Conservation (phyloP, 2,888 invertebrate species). For the Troides aeacus region DNA sequence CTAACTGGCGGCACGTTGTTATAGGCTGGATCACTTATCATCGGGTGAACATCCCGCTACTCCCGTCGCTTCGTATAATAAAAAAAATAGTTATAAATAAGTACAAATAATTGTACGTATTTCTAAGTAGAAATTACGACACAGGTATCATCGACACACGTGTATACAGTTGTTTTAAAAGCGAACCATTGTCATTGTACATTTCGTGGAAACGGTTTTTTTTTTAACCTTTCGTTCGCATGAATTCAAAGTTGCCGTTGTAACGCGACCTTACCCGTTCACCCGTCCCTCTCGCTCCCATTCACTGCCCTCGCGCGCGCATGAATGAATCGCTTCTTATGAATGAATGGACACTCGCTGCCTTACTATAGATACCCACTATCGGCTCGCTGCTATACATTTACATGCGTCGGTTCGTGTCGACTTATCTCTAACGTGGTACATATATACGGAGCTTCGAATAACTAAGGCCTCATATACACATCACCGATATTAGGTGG, state of each 20-base stretch:
- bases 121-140: constrained; percentile 32
- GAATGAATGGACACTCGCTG: constrained; percentile 73
- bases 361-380: constrained; percentile 72
- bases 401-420: constrained; percentile 52
- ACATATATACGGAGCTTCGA: constrained; percentile 14
- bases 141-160: constrained; percentile 39
- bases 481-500: too few species aligned
- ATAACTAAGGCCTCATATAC: too few species aligned
- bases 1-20: too few species aligned
- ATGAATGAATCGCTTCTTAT: constrained; percentile 79
- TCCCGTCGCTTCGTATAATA: too few species aligned
- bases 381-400: constrained; percentile 43
- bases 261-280: constrained; percentile 67
- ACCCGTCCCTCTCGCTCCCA: constrained; percentile 71
- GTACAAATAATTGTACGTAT: too few species aligned
- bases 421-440: constrained; percentile 50
- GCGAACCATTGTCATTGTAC: constrained; percentile 59
- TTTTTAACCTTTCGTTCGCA: constrained; percentile 58
- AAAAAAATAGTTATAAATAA: too few species aligned
- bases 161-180: constrained; percentile 61
- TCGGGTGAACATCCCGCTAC: too few species aligned
- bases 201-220: constrained; percentile 67
- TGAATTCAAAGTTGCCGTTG: constrained; percentile 48
- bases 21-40: too few species aligned
- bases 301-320: constrained; percentile 67